These are phyloP conservation scores for Chiloscyllium plagiosum DNA, from an alignment of 2,113 vertebrate species.

Conservation along the genomic window DNA sequence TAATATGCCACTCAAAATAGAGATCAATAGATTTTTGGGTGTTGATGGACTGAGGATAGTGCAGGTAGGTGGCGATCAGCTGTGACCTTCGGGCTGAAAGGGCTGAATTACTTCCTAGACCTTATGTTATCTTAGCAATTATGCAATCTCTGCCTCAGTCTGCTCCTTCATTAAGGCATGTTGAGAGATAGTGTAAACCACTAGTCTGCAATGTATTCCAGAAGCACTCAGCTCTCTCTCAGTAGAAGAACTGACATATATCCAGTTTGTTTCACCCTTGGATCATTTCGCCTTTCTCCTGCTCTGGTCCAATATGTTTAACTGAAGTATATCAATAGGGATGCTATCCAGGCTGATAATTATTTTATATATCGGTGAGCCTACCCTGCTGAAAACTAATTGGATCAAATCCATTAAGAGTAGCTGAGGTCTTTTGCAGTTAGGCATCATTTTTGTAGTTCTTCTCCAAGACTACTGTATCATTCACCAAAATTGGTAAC, in stretches of 20 bases:
- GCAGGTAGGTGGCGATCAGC: neutral
- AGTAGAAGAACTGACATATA: neutral
- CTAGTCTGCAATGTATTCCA: neutral
- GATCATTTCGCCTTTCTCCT: neutral
- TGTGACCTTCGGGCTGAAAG: neutral
- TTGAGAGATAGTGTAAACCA: neutral
- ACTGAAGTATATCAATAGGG: neutral
- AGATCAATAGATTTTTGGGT: neutral
- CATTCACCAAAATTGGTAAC: neutral
- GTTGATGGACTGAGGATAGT: neutral
- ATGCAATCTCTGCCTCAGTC: neutral
- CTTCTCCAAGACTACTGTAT: neutral
- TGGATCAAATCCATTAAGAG: neutral
- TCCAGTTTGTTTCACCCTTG: neutral
- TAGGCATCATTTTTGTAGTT: neutral
- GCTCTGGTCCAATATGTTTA: neutral
- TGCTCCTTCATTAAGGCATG: neutral
- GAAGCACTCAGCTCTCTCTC: neutral
- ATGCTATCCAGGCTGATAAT: neutral
- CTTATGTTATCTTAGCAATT: neutral
- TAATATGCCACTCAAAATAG: no score
- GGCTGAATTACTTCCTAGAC: neutral
- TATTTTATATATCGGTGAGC: neutral
- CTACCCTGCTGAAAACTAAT: neutral
- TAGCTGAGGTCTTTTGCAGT: neutral